Conservation (phyloP, 2,797 vertebrate genomes). For the Picus viridis region DNA sequence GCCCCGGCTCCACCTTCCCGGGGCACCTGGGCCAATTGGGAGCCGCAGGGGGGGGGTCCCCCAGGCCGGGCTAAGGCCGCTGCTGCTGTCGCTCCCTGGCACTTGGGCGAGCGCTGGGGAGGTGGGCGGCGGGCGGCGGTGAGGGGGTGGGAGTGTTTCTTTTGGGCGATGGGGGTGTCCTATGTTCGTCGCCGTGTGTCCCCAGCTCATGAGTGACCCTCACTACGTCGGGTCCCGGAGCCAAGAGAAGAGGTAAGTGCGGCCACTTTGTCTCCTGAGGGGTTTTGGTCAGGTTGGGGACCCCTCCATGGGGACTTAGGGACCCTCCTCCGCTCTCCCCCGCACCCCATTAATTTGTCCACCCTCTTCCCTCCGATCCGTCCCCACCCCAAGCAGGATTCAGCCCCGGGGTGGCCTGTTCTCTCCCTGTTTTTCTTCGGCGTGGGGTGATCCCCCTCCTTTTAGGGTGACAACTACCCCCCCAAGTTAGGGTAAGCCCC, state of each 20-base stretch:
- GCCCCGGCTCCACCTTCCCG: conserved; percentile 22
- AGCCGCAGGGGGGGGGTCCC: conserved; percentile 26
- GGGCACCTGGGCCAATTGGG: conserved; percentile 46
- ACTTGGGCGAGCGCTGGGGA: neutral
- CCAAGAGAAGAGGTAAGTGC: neutral
- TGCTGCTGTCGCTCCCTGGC: neutral
- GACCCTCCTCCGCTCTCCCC: no score
- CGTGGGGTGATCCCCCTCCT: no score
- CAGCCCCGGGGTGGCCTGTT: no score
- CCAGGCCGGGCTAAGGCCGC: conserved; percentile 19
- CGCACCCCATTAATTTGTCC: no score
- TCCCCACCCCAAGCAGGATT: no score
- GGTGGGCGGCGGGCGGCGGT: neutral
- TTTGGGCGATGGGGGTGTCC: neutral
- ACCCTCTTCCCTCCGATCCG: no score
- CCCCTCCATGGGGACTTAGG: neutral
- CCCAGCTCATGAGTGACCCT: neutral
- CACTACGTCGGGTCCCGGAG: neutral
- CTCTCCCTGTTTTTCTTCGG: no score
- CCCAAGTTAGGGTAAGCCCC: no score
- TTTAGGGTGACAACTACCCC: neutral
- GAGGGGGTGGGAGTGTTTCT: no score
- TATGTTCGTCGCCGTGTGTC: neutral
- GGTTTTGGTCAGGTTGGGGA: neutral
- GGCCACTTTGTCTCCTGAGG: neutral